Conservation (phyloP, 2,888 invertebrate species). For the Lepetodrilus schrolli region DNA sequence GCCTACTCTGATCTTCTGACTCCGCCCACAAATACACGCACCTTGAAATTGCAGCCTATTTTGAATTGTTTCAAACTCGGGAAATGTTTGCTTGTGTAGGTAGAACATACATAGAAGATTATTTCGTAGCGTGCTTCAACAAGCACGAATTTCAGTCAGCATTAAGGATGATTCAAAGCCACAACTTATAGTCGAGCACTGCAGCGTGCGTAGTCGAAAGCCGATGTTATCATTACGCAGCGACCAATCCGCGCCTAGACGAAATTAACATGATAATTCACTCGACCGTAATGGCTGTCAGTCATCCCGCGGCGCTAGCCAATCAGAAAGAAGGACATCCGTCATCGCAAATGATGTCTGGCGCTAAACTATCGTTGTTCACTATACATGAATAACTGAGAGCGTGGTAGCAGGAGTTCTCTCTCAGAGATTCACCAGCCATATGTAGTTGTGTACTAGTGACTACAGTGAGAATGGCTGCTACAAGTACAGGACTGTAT, state of each 20-base stretch:
- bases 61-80: too few species aligned
- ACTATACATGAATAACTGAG: constrained; percentile 80
- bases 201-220: constrained; percentile 10
- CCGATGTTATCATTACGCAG: background rate
- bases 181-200: background rate
- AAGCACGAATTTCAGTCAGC: background rate
- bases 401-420: constrained; percentile 62
- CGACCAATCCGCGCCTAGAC: constrained; percentile 31
- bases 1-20: background rate
- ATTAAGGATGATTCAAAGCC: constrained; percentile 1
- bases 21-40: background rate
- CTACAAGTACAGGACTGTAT: constrained; percentile 86
- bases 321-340: constrained; percentile 57
- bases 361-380: constrained; percentile 55
- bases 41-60: too few species aligned
- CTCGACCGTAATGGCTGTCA: constrained; percentile 64
- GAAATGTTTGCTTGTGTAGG: too few species aligned
- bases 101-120: too few species aligned
- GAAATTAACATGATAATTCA: constrained; percentile 51
- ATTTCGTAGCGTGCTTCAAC: constrained; percentile 1
- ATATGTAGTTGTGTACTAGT: constrained; percentile 45
- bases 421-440: constrained; percentile 57
- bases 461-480: constrained; percentile 85
- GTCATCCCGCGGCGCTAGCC: constrained; percentile 55
- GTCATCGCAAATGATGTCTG: constrained; percentile 63